These are phyloP conservation scores for Acromyrmex charruanus DNA, from an alignment of 1,140 invertebrate species.

Conservation along the genomic window DNA sequence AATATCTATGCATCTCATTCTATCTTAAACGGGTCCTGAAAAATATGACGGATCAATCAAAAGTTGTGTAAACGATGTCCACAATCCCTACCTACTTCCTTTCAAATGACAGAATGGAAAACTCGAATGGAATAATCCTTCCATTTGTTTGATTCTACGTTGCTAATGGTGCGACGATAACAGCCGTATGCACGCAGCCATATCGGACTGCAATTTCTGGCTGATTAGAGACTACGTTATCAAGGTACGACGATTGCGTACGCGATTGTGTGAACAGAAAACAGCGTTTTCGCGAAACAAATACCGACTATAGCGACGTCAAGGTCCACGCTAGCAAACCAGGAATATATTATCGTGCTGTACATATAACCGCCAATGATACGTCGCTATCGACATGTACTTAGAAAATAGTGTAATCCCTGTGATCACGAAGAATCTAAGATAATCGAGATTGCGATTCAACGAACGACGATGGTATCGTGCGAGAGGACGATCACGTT, in stretches of 20 bases:
- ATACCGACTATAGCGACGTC: conserved; percentile 14
- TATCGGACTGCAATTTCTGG: conserved; percentile 28
- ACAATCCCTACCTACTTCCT: background rate
- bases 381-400: conserved; percentile 33
- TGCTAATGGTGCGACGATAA: conserved; percentile 23
- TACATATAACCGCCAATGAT: conserved; percentile 25
- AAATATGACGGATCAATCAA: no score
- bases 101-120: background rate
- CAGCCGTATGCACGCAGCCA: background rate
- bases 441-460: conserved; percentile 9
- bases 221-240: conserved; percentile 14
- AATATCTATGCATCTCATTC: no score
- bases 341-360: conserved; percentile 8
- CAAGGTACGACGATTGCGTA: conserved; percentile 10
- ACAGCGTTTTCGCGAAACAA: conserved; percentile 26
- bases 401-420: conserved; percentile 49
- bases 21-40: no score
- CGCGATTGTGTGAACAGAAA: background rate
- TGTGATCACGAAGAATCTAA: conserved; percentile 5
- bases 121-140: background rate
- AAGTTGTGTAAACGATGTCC: no score
- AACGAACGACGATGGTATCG: background rate
- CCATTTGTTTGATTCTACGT: background rate
- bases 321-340: background rate
- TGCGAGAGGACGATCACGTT: background rate